phyloP scores from a whole-genome alignment of 2,797 vertebrate species.

The Ctenochaetus hawaiiensis region DNA sequence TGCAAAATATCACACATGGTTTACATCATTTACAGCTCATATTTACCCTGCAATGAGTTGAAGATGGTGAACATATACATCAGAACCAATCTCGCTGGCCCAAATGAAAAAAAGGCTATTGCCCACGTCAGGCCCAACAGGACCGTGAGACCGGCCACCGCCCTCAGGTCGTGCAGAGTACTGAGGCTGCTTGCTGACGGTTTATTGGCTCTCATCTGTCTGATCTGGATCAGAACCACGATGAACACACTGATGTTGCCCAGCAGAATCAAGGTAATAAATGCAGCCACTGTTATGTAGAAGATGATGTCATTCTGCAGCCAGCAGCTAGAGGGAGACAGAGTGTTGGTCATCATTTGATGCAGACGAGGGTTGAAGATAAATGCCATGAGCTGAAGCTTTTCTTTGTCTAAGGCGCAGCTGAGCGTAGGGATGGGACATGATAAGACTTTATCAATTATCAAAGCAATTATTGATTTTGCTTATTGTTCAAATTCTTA shows the following conservation, averaged over 20 bases:
- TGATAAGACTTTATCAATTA: no score
- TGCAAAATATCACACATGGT: no score
- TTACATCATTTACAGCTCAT: not conserved
- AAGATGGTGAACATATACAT: constrained; percentile 91
- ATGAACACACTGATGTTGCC: constrained; percentile 87
- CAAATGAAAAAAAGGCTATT: constrained; percentile 89
- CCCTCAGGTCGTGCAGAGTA: constrained; percentile 85
- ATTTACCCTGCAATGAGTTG: constrained; percentile 91
- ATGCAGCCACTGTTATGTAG: constrained; percentile 88
- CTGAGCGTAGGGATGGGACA: no score
- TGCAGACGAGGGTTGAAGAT: constrained; percentile 10
- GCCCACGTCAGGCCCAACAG: constrained; percentile 92
- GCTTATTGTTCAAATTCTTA: no score
- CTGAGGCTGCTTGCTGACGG: constrained; percentile 28
- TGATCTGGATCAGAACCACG: constrained; percentile 90
- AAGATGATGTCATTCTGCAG: constrained; percentile 76
- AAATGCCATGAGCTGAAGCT: not conserved
- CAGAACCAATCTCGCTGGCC: constrained; percentile 81
- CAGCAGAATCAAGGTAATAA: constrained; percentile 88
- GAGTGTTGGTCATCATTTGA: not conserved
- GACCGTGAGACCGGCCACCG: constrained; percentile 87
- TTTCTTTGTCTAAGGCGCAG: not conserved
- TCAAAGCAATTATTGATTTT: no score
- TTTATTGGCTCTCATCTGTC: constrained; percentile 81
- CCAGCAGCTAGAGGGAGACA: constrained; percentile 75